Percentiles rank a stretch among this genome's conserved stretches.
These are phyloP conservation scores for Cephus pulcher DNA, from an alignment of 2,888 invertebrate genomes.

Conservation along the genomic window DNA sequence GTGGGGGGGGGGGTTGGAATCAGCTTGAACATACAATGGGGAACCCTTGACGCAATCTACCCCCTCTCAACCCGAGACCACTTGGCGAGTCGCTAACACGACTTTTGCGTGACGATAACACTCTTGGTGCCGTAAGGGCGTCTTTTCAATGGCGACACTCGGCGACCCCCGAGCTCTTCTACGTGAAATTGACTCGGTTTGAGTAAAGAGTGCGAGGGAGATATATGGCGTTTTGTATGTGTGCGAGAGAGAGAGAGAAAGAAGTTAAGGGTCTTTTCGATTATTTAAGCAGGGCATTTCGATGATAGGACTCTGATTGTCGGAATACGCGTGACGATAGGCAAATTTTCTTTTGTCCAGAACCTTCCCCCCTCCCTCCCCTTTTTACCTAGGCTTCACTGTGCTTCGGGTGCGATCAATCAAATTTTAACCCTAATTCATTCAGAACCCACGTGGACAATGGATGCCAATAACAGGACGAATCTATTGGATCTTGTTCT, in stretches of 20 bases:
- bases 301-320: constrained; percentile 20
- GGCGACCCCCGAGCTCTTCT: not conserved
- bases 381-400: not conserved
- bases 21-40: constrained; percentile 1
- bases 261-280: constrained; percentile 12
- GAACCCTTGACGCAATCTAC: not conserved
- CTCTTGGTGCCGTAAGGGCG: constrained; percentile 1
- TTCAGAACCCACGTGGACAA: not conserved
- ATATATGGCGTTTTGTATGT: not conserved
- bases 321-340: constrained; percentile 11
- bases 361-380: not conserved
- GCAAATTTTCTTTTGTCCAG: constrained; percentile 6
- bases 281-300: constrained; percentile 13
- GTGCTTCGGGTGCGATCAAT: not conserved
- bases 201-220: not conserved
- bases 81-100: constrained; percentile 60
- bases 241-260: not conserved
- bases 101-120: constrained; percentile 55
- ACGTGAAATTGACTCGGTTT: not conserved
- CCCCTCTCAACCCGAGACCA: constrained; percentile 39
- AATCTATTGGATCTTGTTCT: not conserved
- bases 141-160: not conserved
- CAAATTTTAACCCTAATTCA: not conserved
- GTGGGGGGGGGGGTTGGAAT: not conserved
- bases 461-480: not conserved